These are phyloP conservation scores for Chloroclysta siterata DNA, from an alignment of 2,888 invertebrate genomes.

Conservation along the genomic window DNA sequence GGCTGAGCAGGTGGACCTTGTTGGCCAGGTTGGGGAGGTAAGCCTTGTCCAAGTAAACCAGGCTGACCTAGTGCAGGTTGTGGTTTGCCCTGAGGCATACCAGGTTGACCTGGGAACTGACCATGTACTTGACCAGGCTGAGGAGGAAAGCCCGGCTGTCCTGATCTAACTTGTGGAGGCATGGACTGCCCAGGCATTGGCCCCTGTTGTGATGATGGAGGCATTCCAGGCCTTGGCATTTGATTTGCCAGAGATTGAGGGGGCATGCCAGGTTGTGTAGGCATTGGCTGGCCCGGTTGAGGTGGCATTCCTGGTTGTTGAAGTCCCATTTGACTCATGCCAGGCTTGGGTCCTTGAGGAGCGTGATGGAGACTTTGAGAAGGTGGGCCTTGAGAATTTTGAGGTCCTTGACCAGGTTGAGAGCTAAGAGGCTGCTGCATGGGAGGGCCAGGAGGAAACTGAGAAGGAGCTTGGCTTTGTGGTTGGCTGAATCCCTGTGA, in stretches of 20 bases:
- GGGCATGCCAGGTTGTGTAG: conserved; percentile 47
- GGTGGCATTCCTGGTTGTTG: conserved; percentile 37
- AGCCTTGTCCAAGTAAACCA: conserved; percentile 9
- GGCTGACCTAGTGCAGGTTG: neutral
- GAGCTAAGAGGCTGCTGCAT: conserved; percentile 55
- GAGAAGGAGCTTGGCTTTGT: conserved; percentile 46
- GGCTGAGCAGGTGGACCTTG: conserved; percentile 19
- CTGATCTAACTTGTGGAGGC: conserved; percentile 23
- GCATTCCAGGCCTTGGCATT: conserved; percentile 37
- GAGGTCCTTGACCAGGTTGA: conserved; percentile 48
- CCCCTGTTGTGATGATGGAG: conserved; percentile 39
- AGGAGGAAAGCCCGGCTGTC: conserved; percentile 44
- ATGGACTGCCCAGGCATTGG: conserved; percentile 43
- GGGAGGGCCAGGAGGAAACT: conserved; percentile 48
- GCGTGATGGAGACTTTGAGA: conserved; percentile 45
- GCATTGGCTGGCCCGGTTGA: conserved; percentile 47
- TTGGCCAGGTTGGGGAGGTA: conserved; percentile 23
- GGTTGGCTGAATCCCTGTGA: conserved; percentile 52
- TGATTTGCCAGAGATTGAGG: conserved; percentile 44
- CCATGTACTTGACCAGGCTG: conserved; percentile 50
- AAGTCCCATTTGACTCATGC: conserved; percentile 35
- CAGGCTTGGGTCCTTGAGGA: conserved; percentile 36
- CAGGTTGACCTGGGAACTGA: conserved; percentile 45
- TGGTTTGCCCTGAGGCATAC: conserved; percentile 48
- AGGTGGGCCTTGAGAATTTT: conserved; percentile 44